Conservation (phyloP, 2,797 vertebrate genomes). For the Rousettus madagascariensis region DNA sequence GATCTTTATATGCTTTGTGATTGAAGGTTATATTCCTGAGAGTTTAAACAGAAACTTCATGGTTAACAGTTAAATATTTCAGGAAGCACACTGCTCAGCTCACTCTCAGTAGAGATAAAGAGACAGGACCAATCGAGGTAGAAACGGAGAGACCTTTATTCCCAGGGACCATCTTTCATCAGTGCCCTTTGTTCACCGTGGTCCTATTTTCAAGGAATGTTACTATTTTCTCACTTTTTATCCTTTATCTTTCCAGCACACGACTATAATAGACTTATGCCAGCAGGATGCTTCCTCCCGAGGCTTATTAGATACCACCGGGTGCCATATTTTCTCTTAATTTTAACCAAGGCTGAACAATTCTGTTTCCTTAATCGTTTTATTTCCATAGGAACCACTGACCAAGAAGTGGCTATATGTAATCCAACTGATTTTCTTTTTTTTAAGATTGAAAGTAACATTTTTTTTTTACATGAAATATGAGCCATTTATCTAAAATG, state of each 20-base stretch:
- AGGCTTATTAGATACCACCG: not conserved
- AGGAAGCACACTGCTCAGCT: not conserved
- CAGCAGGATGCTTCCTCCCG: not conserved
- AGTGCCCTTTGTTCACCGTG: not conserved
- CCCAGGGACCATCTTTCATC: not conserved
- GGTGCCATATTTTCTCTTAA: not conserved
- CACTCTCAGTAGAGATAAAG: not conserved
- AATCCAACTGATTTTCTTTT: not conserved
- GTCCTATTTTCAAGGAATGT: not conserved
- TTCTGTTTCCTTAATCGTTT: not conserved
- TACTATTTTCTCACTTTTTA: conserved; percentile 8
- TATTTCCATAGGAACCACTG: not conserved
- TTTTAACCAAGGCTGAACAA: not conserved
- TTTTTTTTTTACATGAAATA: not conserved
- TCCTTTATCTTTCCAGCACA: conserved; percentile 27
- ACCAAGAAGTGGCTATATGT: not conserved
- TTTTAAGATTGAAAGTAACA: not conserved
- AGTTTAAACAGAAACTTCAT: conserved; percentile 32
- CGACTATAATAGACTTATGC: not conserved
- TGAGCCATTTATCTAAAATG: not conserved
- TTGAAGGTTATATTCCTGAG: not conserved
- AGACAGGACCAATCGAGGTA: not conserved
- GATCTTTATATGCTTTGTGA: not conserved
- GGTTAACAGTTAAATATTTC: not conserved
- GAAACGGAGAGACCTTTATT: not conserved